phyloP scores from a whole-genome alignment of 2,888 invertebrate genomes.

The Calameuta filiformis region DNA sequence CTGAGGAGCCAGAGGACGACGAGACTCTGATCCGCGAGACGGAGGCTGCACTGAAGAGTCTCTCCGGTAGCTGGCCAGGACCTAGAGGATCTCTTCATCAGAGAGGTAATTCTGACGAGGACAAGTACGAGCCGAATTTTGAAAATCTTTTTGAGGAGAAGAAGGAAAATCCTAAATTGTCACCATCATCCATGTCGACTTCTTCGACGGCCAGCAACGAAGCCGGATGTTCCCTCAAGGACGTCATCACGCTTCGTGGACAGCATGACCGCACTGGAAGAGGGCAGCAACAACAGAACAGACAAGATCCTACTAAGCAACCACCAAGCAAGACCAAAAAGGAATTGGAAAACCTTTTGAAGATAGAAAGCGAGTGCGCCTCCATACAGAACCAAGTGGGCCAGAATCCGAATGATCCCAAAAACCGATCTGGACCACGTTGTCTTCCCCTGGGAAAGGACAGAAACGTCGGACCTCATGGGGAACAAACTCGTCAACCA shows the following conservation, averaged over 20 bases:
- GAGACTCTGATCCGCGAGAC: slow-evolving; percentile 89
- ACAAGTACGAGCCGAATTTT: slow-evolving; percentile 78
- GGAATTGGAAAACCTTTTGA: slow-evolving; percentile 64
- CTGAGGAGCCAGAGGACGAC: slow-evolving; percentile 74
- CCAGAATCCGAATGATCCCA: slow-evolving; percentile 36
- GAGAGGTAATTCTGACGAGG: slow-evolving; percentile 73
- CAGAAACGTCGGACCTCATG: slow-evolving; percentile 31
- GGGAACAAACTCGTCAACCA: slow-evolving; percentile 32
- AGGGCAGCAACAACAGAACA: slow-evolving; percentile 42
- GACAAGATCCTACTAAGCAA: slow-evolving; percentile 31
- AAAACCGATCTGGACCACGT: background rate
- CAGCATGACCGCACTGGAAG: slow-evolving; percentile 55
- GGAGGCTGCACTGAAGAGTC: slow-evolving; percentile 85
- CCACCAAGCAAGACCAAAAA: slow-evolving; percentile 44
- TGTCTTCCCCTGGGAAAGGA: slow-evolving; percentile 35
- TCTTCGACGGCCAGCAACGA: slow-evolving; percentile 71
- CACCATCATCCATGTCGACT: slow-evolving; percentile 75
- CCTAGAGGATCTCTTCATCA: slow-evolving; percentile 74
- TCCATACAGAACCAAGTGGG: slow-evolving; percentile 64
- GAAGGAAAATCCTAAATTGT: slow-evolving; percentile 73
- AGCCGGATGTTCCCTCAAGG: slow-evolving; percentile 74
- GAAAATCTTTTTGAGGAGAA: slow-evolving; percentile 89
- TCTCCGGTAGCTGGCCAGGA: slow-evolving; percentile 89
- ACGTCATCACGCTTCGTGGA: slow-evolving; percentile 71
- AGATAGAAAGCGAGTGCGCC: slow-evolving; percentile 68